Conservation (phyloP, 2,888 invertebrate genomes). For the Polymixis flavicincta region DNA sequence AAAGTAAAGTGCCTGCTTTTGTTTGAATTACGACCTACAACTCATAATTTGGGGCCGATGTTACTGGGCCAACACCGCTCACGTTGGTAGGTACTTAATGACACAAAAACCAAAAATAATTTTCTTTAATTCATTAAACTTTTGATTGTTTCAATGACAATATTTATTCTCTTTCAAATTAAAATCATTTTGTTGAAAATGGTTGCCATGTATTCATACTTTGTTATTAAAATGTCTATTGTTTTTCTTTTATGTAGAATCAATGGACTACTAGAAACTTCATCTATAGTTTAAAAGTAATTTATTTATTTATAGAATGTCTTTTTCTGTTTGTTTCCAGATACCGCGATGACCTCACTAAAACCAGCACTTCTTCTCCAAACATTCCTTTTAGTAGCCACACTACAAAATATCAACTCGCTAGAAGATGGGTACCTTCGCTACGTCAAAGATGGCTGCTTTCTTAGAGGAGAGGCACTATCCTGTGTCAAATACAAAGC, state of each 20-base stretch:
- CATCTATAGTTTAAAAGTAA: not conserved
- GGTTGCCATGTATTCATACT: not conserved
- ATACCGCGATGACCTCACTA: constrained; percentile 63
- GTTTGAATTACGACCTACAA: too few species aligned
- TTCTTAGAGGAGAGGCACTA: constrained; percentile 82
- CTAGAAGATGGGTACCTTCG: constrained; percentile 84
- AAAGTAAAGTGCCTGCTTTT: too few species aligned
- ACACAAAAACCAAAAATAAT: not conserved
- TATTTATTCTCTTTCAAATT: not conserved
- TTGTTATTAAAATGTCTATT: not conserved
- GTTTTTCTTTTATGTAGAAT: not conserved
- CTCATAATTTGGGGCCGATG: too few species aligned
- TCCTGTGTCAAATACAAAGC: constrained; percentile 87
- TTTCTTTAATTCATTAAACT: too few species aligned
- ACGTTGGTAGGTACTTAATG: not conserved
- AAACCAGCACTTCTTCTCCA: constrained; percentile 46
- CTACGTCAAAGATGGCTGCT: constrained; percentile 86
- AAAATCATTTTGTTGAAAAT: not conserved
- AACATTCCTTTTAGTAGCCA: constrained; percentile 63
- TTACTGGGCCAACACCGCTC: too few species aligned
- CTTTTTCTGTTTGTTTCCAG: constrained; percentile 31
- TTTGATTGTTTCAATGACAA: not conserved
- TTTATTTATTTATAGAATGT: not conserved
- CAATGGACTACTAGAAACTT: not conserved
- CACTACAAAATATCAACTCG: constrained; percentile 66